phyloP scores from a whole-genome alignment of 2,888 invertebrate species.

The Lepetodrilus schrolli region DNA sequence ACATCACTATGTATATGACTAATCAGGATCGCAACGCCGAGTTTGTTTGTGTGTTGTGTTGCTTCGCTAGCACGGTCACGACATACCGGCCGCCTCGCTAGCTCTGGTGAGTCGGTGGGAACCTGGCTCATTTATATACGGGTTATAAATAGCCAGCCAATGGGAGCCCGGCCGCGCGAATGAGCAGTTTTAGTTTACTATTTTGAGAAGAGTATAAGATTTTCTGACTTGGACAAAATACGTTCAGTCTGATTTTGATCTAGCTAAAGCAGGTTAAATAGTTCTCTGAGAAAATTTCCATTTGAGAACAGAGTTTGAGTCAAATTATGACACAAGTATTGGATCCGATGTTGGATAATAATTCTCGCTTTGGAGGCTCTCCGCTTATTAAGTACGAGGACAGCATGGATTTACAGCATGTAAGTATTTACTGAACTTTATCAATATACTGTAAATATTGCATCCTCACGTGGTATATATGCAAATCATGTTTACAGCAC shows the following conservation, averaged over 20 bases:
- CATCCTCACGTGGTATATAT: background rate
- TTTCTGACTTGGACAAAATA: constrained; percentile 23
- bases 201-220: constrained; percentile 18
- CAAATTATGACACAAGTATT: constrained; percentile 42
- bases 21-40: background rate
- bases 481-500: background rate
- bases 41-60: constrained; percentile 21
- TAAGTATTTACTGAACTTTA: constrained; percentile 46
- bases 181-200: background rate
- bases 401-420: constrained; percentile 49
- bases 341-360: constrained; percentile 38
- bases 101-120: too few relatives aligned
- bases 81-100: too few relatives aligned
- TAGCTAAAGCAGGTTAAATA: background rate
- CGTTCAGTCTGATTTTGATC: constrained; percentile 20
- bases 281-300: background rate
- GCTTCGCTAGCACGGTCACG: background rate
- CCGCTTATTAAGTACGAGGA: constrained; percentile 44
- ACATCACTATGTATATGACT: background rate
- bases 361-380: constrained; percentile 30
- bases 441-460: constrained; percentile 18
- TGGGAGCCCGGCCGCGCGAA: background rate
- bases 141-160: constrained; percentile 15
- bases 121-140: background rate
- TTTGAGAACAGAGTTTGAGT: background rate